Evolutionary conservation across 2,888 invertebrate genomes (phyloP).

Genomic region (Sialis lutaria): DNA sequence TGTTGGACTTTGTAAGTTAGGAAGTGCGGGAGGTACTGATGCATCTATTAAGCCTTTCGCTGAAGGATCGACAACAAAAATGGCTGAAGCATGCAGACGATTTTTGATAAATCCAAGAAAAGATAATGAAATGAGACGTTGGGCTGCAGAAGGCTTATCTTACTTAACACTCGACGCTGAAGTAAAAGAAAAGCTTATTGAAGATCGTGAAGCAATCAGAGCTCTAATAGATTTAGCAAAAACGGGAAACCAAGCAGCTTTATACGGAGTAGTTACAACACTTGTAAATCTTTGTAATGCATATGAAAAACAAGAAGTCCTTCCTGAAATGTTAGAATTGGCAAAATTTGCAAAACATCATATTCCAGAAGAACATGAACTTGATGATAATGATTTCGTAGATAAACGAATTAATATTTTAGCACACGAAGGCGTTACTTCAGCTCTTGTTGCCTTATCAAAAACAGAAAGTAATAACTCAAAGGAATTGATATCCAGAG

Average conservation of each 20-base stretch:
- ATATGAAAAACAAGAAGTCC: constrained; percentile 90
- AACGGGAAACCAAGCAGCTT: constrained; percentile 68
- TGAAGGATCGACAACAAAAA: constrained; percentile 81
- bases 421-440: constrained; percentile 73
- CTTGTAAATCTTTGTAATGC: constrained; percentile 94
- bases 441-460: constrained; percentile 72
- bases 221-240: constrained; percentile 81
- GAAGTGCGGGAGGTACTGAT: constrained; percentile 88
- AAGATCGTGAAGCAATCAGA: constrained; percentile 65
- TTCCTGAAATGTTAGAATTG: constrained; percentile 92
- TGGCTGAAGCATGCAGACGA: constrained; percentile 86
- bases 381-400: constrained; percentile 78
- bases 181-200: constrained; percentile 89
- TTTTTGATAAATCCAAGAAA: constrained; percentile 78
- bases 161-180: constrained; percentile 96
- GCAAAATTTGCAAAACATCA: constrained; percentile 99
- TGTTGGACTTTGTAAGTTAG: constrained; percentile 90
- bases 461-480: constrained; percentile 91
- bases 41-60: constrained; percentile 88
- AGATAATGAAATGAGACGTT: constrained; percentile 76
- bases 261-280: constrained; percentile 86
- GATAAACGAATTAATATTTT: constrained; percentile 56
- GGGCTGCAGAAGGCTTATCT: constrained; percentile 94
- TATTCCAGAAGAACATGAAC: constrained; percentile 89
- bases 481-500: constrained; percentile 74